phyloP scores from a whole-genome alignment of 2,113 vertebrate species.

The Pomatorhinus ruficollis region DNA sequence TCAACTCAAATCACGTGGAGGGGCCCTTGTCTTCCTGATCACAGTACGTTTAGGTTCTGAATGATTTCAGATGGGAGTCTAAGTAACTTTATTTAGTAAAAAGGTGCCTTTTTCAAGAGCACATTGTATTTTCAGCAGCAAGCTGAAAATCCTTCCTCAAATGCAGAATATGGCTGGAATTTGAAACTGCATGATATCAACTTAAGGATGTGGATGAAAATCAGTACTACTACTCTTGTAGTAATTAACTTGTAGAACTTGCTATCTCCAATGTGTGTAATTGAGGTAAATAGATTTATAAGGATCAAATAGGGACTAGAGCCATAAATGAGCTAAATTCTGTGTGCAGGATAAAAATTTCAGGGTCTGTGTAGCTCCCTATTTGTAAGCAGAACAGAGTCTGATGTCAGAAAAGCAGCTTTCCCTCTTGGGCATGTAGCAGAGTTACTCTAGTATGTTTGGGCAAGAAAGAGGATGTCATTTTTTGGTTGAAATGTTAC shows the following conservation, averaged over 20 bases:
- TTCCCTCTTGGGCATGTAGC: background rate
- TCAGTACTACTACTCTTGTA: background rate
- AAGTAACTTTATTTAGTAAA: background rate
- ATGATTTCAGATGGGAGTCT: background rate
- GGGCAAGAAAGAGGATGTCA: background rate
- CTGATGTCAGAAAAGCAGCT: background rate
- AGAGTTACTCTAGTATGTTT: background rate
- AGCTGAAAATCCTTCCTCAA: background rate
- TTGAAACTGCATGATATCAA: background rate
- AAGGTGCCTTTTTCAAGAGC: background rate
- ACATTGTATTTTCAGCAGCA: background rate
- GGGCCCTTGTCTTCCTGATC: background rate
- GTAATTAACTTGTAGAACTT: background rate
- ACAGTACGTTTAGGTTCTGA: background rate
- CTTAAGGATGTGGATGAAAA: background rate
- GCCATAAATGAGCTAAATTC: background rate
- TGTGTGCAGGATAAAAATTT: background rate
- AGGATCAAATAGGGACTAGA: background rate
- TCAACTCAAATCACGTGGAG: background rate
- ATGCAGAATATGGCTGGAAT: background rate
- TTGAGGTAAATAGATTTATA: background rate
- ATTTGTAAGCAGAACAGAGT: background rate
- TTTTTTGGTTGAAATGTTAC: background rate
- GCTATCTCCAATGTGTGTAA: background rate
- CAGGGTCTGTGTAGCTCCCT: background rate